These are phyloP conservation scores for Tenthredo livida DNA, from an alignment of 2,888 invertebrate species.

Conservation along the genomic window DNA sequence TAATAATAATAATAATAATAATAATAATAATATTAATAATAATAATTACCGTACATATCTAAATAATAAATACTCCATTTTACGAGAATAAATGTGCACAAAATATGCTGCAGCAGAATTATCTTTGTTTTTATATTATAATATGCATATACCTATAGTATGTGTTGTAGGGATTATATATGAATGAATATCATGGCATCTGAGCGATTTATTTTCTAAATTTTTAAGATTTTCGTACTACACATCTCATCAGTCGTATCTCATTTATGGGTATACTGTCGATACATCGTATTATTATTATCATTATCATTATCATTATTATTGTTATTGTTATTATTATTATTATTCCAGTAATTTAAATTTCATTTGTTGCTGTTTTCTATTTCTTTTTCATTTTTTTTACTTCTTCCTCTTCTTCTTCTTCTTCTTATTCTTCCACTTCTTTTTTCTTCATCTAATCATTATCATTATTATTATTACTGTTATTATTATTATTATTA, in stretches of 20 bases:
- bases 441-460: slow-evolving; percentile 35
- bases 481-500: slow-evolving; percentile 3
- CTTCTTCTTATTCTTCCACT: slow-evolving; percentile 59
- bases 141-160: neutral
- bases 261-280: neutral
- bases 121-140: neutral
- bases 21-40: neutral
- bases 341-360: slow-evolving; percentile 27
- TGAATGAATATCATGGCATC: slow-evolving; percentile 22
- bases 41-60: slow-evolving; percentile 5
- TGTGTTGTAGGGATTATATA: neutral
- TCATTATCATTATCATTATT: neutral
- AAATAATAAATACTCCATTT: slow-evolving; percentile 3
- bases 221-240: slow-evolving; percentile 18
- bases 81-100: neutral
- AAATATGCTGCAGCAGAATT: no score
- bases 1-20: slow-evolving; percentile 2
- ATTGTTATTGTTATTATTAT: slow-evolving; percentile 44
- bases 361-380: neutral
- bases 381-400: neutral
- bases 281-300: slow-evolving; percentile 30
- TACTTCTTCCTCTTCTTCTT: slow-evolving; percentile 62
- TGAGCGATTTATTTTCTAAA: slow-evolving; percentile 22
- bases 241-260: slow-evolving; percentile 17
- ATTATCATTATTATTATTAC: neutral